A percentile compares a stretch with the other conserved stretches of the same genome.
These are phyloP conservation scores for Scylla paramamosain DNA, from an alignment of 1,140 invertebrate species.

Conservation along the genomic window DNA sequence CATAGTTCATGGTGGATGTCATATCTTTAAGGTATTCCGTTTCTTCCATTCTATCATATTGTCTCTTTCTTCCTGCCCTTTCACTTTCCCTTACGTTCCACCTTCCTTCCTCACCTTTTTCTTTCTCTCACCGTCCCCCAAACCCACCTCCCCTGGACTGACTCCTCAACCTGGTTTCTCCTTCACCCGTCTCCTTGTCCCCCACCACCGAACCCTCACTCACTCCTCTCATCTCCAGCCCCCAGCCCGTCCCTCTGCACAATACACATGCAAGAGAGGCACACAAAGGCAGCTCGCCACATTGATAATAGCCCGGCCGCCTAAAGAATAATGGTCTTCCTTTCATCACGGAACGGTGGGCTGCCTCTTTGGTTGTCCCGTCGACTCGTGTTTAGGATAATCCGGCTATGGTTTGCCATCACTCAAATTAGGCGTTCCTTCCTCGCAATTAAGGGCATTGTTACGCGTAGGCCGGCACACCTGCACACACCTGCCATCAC, in stretches of 20 bases:
- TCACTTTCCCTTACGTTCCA: neutral
- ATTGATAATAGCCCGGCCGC: neutral
- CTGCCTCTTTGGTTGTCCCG: constrained; percentile 9
- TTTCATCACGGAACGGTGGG: neutral
- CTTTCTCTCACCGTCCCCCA: neutral
- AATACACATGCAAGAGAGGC: constrained; percentile 8
- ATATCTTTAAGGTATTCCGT: neutral
- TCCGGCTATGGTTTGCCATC: neutral
- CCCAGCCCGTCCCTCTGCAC: constrained; percentile 4
- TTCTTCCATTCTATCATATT: neutral
- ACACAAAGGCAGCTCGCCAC: constrained; percentile 10
- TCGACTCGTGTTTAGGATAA: neutral
- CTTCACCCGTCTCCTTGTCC: neutral
- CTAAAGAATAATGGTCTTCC: constrained; percentile 4
- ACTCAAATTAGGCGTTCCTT: neutral
- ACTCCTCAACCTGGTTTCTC: neutral
- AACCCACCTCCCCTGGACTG: neutral
- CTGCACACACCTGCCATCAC: neutral
- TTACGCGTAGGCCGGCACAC: neutral
- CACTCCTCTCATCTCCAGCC: neutral
- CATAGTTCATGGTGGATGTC: too few relatives aligned
- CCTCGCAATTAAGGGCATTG: constrained; percentile 19
- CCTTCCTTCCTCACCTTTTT: neutral
- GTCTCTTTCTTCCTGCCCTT: neutral
- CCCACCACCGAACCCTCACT: neutral